phyloP scores from a whole-genome alignment of 2,113 vertebrate genomes.

The Taxidea taxus region DNA sequence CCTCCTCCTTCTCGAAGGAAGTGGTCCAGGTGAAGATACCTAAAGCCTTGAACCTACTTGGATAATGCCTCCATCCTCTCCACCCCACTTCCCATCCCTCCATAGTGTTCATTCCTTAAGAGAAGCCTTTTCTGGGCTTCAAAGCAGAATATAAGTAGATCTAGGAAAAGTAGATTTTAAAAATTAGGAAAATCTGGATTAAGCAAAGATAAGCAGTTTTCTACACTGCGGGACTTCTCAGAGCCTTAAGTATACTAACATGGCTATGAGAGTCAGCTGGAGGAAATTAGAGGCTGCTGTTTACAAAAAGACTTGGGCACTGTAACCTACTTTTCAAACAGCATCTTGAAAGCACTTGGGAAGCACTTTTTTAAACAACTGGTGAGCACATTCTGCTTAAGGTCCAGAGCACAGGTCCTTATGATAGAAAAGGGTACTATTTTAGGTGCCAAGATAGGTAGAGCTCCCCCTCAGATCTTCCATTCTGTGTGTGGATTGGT shows the following conservation, averaged over 20 bases:
- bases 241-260: background rate
- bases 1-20: background rate
- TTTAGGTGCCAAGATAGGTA: no score
- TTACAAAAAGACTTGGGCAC: background rate
- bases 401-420: background rate
- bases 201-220: background rate
- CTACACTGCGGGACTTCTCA: background rate
- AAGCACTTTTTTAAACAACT: background rate
- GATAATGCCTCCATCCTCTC: background rate
- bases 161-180: background rate
- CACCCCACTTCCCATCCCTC: background rate
- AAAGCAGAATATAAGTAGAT: background rate
- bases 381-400: background rate
- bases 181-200: background rate
- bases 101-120: background rate
- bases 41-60: background rate
- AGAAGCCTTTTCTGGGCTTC: background rate
- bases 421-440: background rate
- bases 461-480: background rate
- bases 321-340: background rate
- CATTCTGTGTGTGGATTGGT: background rate
- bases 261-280: background rate
- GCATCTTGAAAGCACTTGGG: background rate
- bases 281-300: background rate
- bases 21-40: accelerated